Evolutionary conservation across 2,888 invertebrate genomes (phyloP).

Genomic region (Apotomis capreana): DNA sequence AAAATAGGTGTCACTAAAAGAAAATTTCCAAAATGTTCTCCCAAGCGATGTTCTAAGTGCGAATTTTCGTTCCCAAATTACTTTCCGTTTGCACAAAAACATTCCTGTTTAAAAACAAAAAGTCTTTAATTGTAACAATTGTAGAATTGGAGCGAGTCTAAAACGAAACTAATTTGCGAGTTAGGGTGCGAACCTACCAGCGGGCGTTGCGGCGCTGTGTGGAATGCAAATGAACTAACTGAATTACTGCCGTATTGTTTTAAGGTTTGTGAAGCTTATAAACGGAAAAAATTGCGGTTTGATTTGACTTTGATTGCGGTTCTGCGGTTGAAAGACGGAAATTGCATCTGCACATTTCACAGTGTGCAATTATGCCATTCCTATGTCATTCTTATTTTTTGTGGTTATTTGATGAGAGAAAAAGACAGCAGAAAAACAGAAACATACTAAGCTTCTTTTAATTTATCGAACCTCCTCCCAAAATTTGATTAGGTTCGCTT

Average conservation of each 20-base stretch:
- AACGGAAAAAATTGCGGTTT: slow-evolving; percentile 19
- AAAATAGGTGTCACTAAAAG: not conserved
- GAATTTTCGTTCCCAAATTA: slow-evolving; percentile 12
- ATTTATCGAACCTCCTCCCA: no score
- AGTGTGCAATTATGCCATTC: no score
- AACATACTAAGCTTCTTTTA: no score
- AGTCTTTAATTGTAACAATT: slow-evolving; percentile 37
- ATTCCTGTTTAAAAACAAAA: slow-evolving; percentile 23
- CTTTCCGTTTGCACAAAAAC: slow-evolving; percentile 31
- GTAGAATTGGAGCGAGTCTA: slow-evolving; percentile 29
- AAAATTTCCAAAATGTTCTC: not conserved
- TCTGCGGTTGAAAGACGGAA: not conserved
- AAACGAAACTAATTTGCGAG: slow-evolving; percentile 41
- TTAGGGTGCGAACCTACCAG: slow-evolving; percentile 31
- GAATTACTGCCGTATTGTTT: slow-evolving; percentile 40
- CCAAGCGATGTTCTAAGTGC: not conserved
- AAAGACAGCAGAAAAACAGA: no score
- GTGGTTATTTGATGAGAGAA: no score
- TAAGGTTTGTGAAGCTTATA: slow-evolving; percentile 29
- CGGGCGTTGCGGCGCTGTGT: slow-evolving; percentile 23
- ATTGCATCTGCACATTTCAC: no score
- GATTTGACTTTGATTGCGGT: slow-evolving; percentile 3
- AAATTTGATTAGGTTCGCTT: no score
- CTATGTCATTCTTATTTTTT: no score
- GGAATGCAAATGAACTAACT: slow-evolving; percentile 41